Percentiles rank a stretch among this genome's conserved stretches.
Evolutionary conservation across 2,888 invertebrate genomes (phyloP).

Genomic region (Cantharis rufa): DNA sequence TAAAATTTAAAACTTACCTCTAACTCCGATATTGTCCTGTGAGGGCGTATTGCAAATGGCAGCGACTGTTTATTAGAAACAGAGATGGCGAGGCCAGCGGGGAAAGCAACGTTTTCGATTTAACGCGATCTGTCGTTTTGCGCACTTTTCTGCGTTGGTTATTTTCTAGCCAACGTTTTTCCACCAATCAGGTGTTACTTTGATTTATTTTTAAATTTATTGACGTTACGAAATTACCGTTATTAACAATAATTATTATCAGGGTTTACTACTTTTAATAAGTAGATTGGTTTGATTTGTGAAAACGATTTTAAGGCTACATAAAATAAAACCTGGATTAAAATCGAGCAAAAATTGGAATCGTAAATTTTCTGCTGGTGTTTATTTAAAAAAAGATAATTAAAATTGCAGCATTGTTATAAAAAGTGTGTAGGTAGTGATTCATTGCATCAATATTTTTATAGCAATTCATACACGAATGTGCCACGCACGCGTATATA

Average conservation of each 20-base stretch:
- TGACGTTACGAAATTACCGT: background rate
- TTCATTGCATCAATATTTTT: background rate
- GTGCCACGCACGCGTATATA: background rate
- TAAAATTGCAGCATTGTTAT: background rate
- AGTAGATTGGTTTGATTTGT: background rate
- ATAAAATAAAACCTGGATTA: background rate
- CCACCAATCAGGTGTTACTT: background rate
- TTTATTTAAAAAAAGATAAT: background rate
- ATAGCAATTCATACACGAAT: background rate
- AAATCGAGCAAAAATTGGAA: background rate
- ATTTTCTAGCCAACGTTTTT: background rate
- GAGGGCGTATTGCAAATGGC: conserved; percentile 63
- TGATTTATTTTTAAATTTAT: background rate
- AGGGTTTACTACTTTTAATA: background rate
- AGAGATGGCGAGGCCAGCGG: conserved; percentile 59
- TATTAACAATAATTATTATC: background rate
- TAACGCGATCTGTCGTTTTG: background rate
- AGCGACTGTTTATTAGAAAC: conserved; percentile 53
- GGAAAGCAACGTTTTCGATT: conserved; percentile 10
- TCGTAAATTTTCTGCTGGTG: background rate
- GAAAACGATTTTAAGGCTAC: background rate
- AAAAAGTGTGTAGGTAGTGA: background rate
- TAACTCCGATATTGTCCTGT: conserved; percentile 60
- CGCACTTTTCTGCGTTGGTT: background rate
- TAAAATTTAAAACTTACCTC: conserved; percentile 45